Conservation (phyloP, 2,113 vertebrate genomes). For the Xenotilapia longispinis region DNA sequence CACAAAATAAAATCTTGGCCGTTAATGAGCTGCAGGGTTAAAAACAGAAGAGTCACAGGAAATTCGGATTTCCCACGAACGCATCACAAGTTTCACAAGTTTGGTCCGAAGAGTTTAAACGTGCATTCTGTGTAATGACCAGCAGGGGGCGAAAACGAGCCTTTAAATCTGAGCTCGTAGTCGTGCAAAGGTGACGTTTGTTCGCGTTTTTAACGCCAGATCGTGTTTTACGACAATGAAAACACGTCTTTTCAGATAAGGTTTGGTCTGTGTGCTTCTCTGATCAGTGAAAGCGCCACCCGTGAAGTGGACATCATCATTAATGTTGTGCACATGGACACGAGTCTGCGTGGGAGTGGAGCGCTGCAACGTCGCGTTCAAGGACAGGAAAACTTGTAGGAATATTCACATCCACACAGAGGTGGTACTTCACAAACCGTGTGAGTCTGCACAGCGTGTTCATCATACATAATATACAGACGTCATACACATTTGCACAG, state of each 20-base stretch:
- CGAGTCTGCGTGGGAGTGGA: rapidly evolving
- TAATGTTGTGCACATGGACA: not conserved
- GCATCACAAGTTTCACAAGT: not conserved
- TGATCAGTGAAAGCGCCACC: not conserved
- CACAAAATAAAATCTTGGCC: not conserved
- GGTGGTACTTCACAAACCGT: not conserved
- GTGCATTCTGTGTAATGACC: not conserved
- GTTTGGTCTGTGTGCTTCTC: not conserved
- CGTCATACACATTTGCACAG: not conserved
- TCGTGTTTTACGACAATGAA: not conserved
- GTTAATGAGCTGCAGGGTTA: rapidly evolving
- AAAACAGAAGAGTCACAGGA: not conserved
- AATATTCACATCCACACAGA: rapidly evolving
- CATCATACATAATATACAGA: rapidly evolving
- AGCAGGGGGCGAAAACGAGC: not conserved
- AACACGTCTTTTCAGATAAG: not conserved
- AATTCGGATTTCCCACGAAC: rapidly evolving
- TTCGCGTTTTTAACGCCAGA: not conserved
- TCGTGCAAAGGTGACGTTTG: not conserved
- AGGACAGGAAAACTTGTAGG: rapidly evolving
- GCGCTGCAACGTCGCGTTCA: rapidly evolving
- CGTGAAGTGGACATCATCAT: rapidly evolving
- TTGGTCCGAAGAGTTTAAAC: not conserved
- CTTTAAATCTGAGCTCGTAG: not conserved
- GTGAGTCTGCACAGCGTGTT: not conserved